A percentile compares a stretch with the other conserved stretches of the same genome.
Conservation (phyloP, 2,888 invertebrate species). For the Hyalella azteca region DNA sequence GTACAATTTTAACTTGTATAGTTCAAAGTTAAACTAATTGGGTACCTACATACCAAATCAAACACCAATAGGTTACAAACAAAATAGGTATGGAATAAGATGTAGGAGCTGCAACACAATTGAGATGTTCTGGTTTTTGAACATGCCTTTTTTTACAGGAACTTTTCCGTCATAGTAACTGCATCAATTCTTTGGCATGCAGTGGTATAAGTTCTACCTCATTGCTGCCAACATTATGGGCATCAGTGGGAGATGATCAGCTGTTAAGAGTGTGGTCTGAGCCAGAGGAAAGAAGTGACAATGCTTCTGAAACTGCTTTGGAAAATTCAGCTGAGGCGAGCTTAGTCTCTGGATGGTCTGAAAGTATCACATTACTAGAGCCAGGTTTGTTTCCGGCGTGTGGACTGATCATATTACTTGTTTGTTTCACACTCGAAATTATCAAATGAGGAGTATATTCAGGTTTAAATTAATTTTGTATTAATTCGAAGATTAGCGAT, state of each 20-base stretch:
- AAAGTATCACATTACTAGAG: neutral
- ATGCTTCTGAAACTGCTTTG: neutral
- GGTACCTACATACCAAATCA: too few relatives aligned
- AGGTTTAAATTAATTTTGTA: too few relatives aligned
- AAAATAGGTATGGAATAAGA: too few relatives aligned
- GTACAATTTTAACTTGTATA: too few relatives aligned
- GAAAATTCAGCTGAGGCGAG: neutral
- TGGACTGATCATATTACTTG: too few relatives aligned
- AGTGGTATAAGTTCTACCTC: neutral
- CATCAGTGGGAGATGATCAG: conserved; percentile 34
- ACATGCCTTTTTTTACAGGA: conserved; percentile 3
- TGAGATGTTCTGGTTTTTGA: too few relatives aligned
- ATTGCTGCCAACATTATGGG: neutral
- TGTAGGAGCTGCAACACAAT: too few relatives aligned
- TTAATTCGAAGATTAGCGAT: too few relatives aligned
- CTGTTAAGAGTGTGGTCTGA: neutral
- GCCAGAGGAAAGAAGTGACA: neutral
- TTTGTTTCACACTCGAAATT: too few relatives aligned
- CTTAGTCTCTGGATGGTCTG: neutral
- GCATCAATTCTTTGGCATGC: conserved; percentile 30
- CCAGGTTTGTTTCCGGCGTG: conserved; percentile 9
- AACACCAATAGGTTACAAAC: too few relatives aligned
- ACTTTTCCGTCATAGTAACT: conserved; percentile 20
- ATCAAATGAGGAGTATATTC: too few relatives aligned
- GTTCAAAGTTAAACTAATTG: too few relatives aligned